Conservation (phyloP, 2,797 vertebrate genomes). For the Cyclopterus lumpus region DNA sequence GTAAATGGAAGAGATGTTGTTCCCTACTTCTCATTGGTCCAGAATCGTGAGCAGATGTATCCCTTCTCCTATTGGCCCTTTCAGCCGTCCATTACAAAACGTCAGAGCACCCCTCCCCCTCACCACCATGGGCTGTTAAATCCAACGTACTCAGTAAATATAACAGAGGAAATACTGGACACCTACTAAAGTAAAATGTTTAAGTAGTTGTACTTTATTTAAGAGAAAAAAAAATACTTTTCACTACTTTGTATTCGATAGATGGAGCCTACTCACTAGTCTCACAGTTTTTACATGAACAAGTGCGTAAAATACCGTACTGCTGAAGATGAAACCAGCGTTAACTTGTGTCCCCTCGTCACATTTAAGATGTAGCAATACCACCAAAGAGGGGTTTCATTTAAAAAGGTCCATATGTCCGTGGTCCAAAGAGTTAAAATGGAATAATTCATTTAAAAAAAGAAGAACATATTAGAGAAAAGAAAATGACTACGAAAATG, state of each 20-base stretch:
- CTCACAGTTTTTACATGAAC: not conserved
- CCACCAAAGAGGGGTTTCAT: too few relatives aligned
- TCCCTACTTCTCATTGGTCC: slow-evolving; percentile 68
- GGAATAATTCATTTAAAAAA: too few relatives aligned
- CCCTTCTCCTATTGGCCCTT: slow-evolving; percentile 62
- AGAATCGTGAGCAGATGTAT: slow-evolving; percentile 72
- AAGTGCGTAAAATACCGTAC: not conserved
- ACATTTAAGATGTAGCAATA: not conserved
- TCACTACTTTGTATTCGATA: not conserved
- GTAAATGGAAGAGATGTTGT: not conserved
- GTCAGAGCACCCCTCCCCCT: slow-evolving; percentile 20
- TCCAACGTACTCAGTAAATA: not conserved
- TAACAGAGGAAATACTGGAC: not conserved
- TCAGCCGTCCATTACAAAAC: slow-evolving; percentile 18
- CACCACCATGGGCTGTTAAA: not conserved
- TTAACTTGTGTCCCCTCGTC: not conserved
- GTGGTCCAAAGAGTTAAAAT: too few relatives aligned
- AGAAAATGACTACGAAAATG: not conserved
- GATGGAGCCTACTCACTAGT: not conserved
- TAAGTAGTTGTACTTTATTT: not conserved
- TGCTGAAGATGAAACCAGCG: not conserved
- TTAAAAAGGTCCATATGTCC: too few relatives aligned
- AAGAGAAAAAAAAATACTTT: not conserved
- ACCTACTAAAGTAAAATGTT: not conserved
- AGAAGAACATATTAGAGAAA: too few relatives aligned